Base-by-base conservation (phyloP, 2,888 invertebrate species). In the Eugnorisma glareosa region DNA sequence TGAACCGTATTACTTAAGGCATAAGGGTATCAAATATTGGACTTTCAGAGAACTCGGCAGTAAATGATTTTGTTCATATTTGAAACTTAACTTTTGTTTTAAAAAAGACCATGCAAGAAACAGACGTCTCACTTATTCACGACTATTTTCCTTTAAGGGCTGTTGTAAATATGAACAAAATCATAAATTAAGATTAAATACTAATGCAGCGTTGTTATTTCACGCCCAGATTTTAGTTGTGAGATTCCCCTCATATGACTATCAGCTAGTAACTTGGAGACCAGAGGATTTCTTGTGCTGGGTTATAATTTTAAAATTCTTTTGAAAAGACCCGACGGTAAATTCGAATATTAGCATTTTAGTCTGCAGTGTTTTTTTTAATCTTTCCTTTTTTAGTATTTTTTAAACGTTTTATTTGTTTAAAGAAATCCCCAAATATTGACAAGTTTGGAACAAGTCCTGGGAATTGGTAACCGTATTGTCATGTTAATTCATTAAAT, bases 51-150 rank as follows among this genome's bases (percentile, higher is more conserved):
- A 48, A 24, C 48, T 48, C 24, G 21, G 48, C 24, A 10, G 18
- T 21, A 15, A 28, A 81, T 82, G 68, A 85, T 83, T 85, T 43
- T 81, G 85, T 83, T 83, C 79, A 83, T 83, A 89, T 81, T 67
- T 0, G 7, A 13, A 6, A 59, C 10, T 2, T 11, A 35, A 43
- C 24, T 31, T n/a, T 43, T n/a, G 10, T 51, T 40, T 35, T 21
- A 28, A 21, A 59, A 2, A 35, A 28, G 40, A 35, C 40, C 15
- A 31, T 63, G 67, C 75, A 59, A 59, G 11, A 68, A 15, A 21
- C 24, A 35, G 6, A 21, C 7, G 11, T 54, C 6, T 18, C 0
- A 24, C 3, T n/a, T 13, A 15, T 11, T 2, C 0, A 61, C 2
- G 45, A 24, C 11, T 75, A 37, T 67, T 66, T 67, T 69, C 13